These are phyloP conservation scores for Lamellibrachia columna DNA, from an alignment of 2,888 invertebrate genomes.

Conservation along the genomic window DNA sequence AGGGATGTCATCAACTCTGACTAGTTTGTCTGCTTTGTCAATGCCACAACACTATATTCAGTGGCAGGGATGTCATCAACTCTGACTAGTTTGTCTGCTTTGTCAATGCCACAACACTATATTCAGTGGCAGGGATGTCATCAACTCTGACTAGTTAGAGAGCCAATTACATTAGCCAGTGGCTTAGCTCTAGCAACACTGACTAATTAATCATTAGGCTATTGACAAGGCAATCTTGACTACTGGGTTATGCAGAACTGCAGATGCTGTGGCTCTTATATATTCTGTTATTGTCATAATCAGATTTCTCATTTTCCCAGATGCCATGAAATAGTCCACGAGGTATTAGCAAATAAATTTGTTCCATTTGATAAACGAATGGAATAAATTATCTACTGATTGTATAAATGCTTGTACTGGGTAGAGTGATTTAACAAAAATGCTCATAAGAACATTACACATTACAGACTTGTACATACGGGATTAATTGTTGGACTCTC, in stretches of 20 bases:
- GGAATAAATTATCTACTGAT: not conserved
- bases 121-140: not conserved
- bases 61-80: not conserved
- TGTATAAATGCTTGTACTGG: not conserved
- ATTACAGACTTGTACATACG: not conserved
- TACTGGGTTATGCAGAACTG: not conserved
- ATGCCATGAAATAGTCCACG: not conserved
- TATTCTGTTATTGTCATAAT: not conserved
- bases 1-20: constrained; percentile 8
- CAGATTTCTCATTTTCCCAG: not conserved
- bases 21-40: not conserved
- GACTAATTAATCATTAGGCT: not conserved
- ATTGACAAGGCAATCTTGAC: not conserved
- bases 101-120: not conserved
- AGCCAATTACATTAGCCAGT: constrained; percentile 8
- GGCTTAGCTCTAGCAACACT: not conserved
- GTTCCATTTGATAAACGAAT: not conserved
- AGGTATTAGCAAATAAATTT: constrained; percentile 16
- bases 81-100: too few relatives aligned
- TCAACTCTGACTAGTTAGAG: not conserved
- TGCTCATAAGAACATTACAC: not conserved
- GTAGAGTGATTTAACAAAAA: not conserved
- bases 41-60: not conserved
- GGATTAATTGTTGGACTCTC: not conserved
- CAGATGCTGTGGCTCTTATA: not conserved